Evolutionary conservation across 2,888 invertebrate species (phyloP), one percentile per base, ranked within the genome.

Genomic region (Volucella zonaria): DNA sequence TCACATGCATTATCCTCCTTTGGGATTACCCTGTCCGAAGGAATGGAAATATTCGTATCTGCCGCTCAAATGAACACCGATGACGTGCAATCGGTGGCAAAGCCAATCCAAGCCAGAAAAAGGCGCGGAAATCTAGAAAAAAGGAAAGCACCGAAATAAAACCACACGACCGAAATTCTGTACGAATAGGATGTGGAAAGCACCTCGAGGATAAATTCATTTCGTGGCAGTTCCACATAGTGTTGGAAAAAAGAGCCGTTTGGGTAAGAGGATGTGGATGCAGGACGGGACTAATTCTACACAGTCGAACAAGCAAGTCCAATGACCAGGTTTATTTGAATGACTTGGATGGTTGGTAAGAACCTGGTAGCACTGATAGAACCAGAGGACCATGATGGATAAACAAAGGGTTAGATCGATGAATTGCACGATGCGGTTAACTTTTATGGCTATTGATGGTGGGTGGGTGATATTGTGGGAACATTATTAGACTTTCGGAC

Each of bases 31-130:
- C 31, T 6, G 31, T 31, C 31, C 31, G 1, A 31, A 31, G n/a
- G 61, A 82, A 54, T 18, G 59, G 40, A 31, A 66, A 73, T 59
- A 73, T 67, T 52, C 66, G 67, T 67, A 52, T 71, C 66, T 59
- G n/a, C 42, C 59, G 64, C 40, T 47, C 51, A 54, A 71, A 59
- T 66, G 64, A 47, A 54, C 47, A 43, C 49, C 61, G 67, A 18
- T 71, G 68, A 58, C 9, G 43, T 58, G 43, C 49, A 45, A 40
- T 67, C 8, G 47, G 31, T 23, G 14, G 58, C 31, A 62, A 40
- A 14, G 40, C 51, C 51, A 15, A 43, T 51, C 38, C 47, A 59
- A 8, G 14, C 8, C 45, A 40, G 45, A 54, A 14, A 11, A 3
- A 47, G 2, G 31, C 31, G 14, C 45, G 45, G 45, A 45, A 6